Percentiles rank a stretch among this genome's conserved stretches.
Evolutionary conservation across 2,888 invertebrate genomes (phyloP).

Genomic region (Leptopilina drosophilae): DNA sequence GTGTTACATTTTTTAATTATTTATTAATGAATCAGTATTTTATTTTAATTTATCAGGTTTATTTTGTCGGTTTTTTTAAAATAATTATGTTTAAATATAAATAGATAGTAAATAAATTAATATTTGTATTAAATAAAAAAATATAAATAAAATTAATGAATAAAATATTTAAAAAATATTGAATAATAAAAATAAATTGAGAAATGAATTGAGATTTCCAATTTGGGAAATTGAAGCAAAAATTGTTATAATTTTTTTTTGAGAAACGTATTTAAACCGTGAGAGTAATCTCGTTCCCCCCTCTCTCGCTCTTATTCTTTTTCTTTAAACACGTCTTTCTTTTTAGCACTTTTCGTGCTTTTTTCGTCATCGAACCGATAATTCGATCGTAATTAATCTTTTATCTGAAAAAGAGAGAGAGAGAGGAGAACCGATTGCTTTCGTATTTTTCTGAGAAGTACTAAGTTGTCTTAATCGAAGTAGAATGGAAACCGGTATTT

Average conservation of each 20-base stretch:
- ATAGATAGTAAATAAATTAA: too few relatives aligned
- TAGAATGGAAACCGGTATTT: conserved; percentile 52
- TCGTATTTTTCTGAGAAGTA: conserved; percentile 45
- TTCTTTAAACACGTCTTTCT: not conserved
- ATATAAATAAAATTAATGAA: too few relatives aligned
- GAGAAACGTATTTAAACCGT: not conserved
- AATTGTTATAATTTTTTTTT: conserved; percentile 1
- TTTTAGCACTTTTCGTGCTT: conserved; percentile 31
- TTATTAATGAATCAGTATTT: too few relatives aligned
- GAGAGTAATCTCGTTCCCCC: not conserved
- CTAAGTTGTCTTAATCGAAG: conserved; percentile 52
- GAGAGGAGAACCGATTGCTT: conserved; percentile 27
- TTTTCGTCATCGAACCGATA: conserved; percentile 45
- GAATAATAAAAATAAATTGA: not conserved
- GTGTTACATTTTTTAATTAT: too few relatives aligned
- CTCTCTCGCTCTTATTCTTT: not conserved
- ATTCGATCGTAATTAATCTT: conserved; percentile 50
- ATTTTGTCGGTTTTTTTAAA: too few relatives aligned
- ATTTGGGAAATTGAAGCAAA: not conserved
- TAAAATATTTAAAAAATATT: not conserved
- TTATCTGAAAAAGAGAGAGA: conserved; percentile 38
- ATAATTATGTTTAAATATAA: too few relatives aligned
- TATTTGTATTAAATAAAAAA: too few relatives aligned
- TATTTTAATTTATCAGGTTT: too few relatives aligned
- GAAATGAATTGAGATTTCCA: conserved; percentile 3